phyloP scores from a whole-genome alignment of 2,888 invertebrate genomes.

The Perizoma flavofasciatum region DNA sequence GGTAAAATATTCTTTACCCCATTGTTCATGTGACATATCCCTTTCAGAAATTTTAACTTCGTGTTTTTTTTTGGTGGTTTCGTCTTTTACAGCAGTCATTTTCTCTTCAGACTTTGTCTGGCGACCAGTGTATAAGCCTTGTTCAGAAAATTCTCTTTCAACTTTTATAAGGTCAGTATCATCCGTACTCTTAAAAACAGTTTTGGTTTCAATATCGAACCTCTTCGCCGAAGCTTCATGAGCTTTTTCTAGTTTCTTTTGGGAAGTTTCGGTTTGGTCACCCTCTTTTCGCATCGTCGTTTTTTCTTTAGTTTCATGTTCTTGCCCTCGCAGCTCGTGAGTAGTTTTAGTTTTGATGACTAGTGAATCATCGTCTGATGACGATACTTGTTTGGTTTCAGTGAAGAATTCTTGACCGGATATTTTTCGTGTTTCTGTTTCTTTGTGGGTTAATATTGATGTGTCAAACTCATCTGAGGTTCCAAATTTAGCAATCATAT shows the following conservation, averaged over 20 bases:
- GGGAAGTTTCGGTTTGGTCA: conserved; percentile 77
- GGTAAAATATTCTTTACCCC: conserved; percentile 82
- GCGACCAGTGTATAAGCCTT: conserved; percentile 74
- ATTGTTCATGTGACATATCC: conserved; percentile 79
- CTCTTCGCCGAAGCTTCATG: conserved; percentile 79
- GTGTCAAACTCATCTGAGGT: conserved; percentile 65
- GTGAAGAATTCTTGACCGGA: conserved; percentile 78
- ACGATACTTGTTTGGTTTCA: conserved; percentile 77
- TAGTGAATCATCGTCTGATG: conserved; percentile 77
- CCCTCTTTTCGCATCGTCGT: conserved; percentile 73
- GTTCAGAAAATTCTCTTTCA: conserved; percentile 73
- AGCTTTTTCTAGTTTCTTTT: conserved; percentile 80
- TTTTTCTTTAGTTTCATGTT: conserved; percentile 79
- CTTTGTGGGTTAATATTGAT: conserved; percentile 75
- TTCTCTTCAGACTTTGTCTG: conserved; percentile 78
- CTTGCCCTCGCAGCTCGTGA: conserved; percentile 75
- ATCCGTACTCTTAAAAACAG: conserved; percentile 71
- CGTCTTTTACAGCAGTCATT: conserved; percentile 79
- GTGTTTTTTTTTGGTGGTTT: conserved; percentile 73
- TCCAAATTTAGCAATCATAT: conserved; percentile 73
- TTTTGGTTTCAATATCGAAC: conserved; percentile 76
- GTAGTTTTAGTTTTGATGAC: conserved; percentile 77
- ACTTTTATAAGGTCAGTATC: conserved; percentile 72
- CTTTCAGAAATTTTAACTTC: conserved; percentile 81
- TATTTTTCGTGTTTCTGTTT: conserved; percentile 78